These are phyloP conservation scores for Otolemur garnettii DNA, from an alignment of 2,113 vertebrate genomes.

Conservation along the genomic window DNA sequence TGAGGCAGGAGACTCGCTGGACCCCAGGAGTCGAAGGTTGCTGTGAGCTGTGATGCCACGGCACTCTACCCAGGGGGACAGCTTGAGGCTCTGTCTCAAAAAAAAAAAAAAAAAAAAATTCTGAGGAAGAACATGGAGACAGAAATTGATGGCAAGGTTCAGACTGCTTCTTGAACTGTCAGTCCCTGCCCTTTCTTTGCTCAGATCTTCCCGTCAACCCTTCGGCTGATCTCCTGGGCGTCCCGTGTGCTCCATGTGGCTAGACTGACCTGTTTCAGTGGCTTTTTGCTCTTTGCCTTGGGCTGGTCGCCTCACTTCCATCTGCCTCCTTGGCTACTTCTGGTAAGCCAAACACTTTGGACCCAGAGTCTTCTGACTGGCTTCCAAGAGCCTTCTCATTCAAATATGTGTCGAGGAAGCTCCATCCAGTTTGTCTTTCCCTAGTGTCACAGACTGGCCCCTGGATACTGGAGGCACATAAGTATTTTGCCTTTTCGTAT, in stretches of 20 bases:
- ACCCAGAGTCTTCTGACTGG: not conserved
- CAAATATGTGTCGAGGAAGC: not conserved
- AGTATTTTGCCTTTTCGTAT: not conserved
- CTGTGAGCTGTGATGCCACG: too few species aligned
- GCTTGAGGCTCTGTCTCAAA: too few species aligned
- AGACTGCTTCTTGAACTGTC: accelerated
- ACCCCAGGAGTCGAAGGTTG: too few species aligned
- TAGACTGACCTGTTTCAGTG: too few species aligned
- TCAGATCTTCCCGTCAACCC: accelerated
- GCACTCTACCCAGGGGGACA: too few species aligned
- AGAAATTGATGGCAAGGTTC: not conserved
- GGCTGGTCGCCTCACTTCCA: not conserved
- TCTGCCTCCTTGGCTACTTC: accelerated
- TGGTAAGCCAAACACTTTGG: accelerated
- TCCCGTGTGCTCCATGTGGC: accelerated
- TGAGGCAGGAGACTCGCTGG: too few species aligned
- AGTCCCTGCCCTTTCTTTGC: too few species aligned
- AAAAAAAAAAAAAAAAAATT: too few species aligned
- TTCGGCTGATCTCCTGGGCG: accelerated
- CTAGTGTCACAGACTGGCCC: accelerated
- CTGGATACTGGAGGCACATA: too few species aligned
- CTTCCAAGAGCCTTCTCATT: accelerated
- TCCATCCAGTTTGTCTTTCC: accelerated
- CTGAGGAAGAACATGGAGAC: too few species aligned
- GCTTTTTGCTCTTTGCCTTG: not conserved